These are phyloP conservation scores for Tenthredo livida DNA, from an alignment of 2,888 invertebrate species.

Conservation along the genomic window DNA sequence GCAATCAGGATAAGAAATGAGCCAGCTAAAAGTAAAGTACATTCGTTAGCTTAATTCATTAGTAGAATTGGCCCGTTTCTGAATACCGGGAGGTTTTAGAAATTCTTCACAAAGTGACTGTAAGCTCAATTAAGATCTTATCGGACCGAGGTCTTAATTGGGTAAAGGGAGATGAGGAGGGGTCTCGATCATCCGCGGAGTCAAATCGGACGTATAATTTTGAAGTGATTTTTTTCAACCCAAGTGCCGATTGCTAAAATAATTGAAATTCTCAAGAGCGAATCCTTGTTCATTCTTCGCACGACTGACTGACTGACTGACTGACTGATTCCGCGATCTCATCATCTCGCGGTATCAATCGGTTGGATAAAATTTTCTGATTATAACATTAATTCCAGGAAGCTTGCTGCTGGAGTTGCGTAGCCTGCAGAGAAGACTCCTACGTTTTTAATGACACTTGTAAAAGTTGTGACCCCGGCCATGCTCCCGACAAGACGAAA, in stretches of 20 bases:
- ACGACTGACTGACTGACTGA: no score
- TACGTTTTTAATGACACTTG: slow-evolving; percentile 83
- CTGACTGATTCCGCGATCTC: no score
- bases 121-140: slow-evolving; percentile 11
- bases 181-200: background rate
- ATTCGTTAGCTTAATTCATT: slow-evolving; percentile 42
- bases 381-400: slow-evolving; percentile 74
- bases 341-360: background rate
- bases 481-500: slow-evolving; percentile 79
- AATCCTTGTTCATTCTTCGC: no score
- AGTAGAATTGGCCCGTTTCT: background rate
- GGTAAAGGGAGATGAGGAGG: background rate
- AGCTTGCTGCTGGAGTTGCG: slow-evolving; percentile 87
- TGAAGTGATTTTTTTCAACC: no score
- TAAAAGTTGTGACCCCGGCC: slow-evolving; percentile 80
- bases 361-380: background rate
- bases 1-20: slow-evolving; percentile 2
- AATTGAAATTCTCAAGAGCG: no score
- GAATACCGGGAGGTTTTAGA: background rate
- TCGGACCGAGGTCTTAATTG: background rate
- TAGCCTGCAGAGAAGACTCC: slow-evolving; percentile 83
- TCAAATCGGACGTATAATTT: background rate
- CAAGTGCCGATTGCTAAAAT: no score
- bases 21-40: slow-evolving; percentile 1
- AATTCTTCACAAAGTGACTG: background rate